Evolutionary conservation across 2,888 invertebrate species (phyloP), one percentile per base, ranked within the genome.

Genomic region (Periphyllus acericola): DNA sequence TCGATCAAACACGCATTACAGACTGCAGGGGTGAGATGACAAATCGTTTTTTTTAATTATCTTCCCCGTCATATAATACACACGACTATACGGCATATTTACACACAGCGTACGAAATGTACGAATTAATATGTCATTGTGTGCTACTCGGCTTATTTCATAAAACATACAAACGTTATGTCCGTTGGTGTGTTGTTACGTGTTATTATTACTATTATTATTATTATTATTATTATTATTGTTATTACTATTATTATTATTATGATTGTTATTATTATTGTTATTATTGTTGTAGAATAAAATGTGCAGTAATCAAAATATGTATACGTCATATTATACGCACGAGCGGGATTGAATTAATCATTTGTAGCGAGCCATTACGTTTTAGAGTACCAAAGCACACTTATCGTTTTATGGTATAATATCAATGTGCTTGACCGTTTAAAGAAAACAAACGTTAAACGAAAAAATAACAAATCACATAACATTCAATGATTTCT

Each of bases 21-120:
- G 3, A 9, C 40, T 71, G 46, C 72, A 25, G 71, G 46, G 71
- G 82, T 82, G 40, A 29, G 71, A 66, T 84, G 66, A 84, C 75
- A 84, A 84, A 84, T 84, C 17, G 83, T 60, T 60, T 83, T 46
- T 32, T 82, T 66, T 66, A 75, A 83, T 83, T 75, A 40, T 80
- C 29, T 60, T 17, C 29, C 60, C 40, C 60, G 36, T 14, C 60
- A 14, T 52, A n/a, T n/a, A 5, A 74, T 74, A 83, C 34, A 14
- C 46, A 32, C 32, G 32, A n/a, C 17, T 17, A 34, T 32, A 32
- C 8, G 25, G 36, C 6, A 36, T 36, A 36, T 36, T 36, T 34
- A 60, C 8, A 17, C 25, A 32, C 32, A 52, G 21, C 34, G 5
- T 36, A 9, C 21, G 9, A 36, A 74, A 25, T 11, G 25, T 17